A percentile compares a stretch with the other conserved stretches of the same genome.
Conservation (phyloP, 2,888 invertebrate genomes). For the Pachliopta kotzebuea region DNA sequence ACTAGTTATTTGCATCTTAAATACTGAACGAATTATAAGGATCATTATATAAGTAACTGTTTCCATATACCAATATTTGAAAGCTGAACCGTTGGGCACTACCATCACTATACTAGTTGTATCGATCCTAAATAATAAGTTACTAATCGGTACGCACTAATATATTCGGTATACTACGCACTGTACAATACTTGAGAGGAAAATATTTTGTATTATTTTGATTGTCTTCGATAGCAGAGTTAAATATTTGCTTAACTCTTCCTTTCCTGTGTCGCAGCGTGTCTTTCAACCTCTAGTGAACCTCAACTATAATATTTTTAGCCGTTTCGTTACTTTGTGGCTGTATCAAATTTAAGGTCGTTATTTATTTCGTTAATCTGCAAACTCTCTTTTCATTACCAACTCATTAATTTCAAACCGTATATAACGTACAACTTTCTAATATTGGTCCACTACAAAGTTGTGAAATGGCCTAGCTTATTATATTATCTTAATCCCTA, state of each 20-base stretch:
- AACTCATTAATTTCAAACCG: slow-evolving; percentile 48
- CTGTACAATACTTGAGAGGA: slow-evolving; percentile 44
- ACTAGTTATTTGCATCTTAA: slow-evolving; percentile 57
- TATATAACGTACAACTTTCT: slow-evolving; percentile 77
- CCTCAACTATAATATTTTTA: background rate
- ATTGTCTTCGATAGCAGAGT: background rate
- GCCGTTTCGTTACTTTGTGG: background rate
- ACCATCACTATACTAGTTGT: slow-evolving; percentile 66
- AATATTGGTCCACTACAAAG: slow-evolving; percentile 80
- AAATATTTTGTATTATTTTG: slow-evolving; percentile 1
- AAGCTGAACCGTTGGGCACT: slow-evolving; percentile 74
- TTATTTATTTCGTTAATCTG: slow-evolving; percentile 36
- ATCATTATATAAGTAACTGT: slow-evolving; percentile 54
- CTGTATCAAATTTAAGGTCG: slow-evolving; percentile 22
- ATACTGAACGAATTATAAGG: slow-evolving; percentile 61
- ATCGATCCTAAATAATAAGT: slow-evolving; percentile 59
- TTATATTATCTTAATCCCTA: slow-evolving; percentile 55
- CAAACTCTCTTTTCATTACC: slow-evolving; percentile 28
- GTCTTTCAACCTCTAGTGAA: background rate
- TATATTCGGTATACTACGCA: slow-evolving; percentile 58
- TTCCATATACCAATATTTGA: slow-evolving; percentile 73
- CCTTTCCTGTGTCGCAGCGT: background rate
- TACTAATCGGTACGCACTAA: slow-evolving; percentile 63
- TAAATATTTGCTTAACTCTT: background rate
- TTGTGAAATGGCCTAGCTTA: slow-evolving; percentile 77